These are phyloP conservation scores for Elegia similella DNA, from an alignment of 2,888 invertebrate genomes.

Conservation along the genomic window DNA sequence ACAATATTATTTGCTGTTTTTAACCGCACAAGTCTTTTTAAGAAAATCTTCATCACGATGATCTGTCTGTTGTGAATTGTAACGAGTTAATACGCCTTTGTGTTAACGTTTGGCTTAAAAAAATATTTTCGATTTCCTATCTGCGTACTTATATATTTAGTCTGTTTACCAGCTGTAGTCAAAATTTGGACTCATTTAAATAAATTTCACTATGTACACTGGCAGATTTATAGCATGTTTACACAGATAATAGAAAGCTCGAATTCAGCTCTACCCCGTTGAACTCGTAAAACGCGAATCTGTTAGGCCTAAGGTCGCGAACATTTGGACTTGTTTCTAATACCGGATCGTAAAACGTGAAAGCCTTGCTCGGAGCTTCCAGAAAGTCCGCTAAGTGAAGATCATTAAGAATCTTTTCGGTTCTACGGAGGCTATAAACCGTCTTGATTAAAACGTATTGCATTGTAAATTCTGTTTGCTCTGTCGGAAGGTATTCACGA, in stretches of 20 bases:
- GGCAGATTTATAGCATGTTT: constrained; percentile 48
- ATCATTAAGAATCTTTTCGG: constrained; percentile 27
- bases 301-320: constrained; percentile 37
- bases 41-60: too few species aligned
- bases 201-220: constrained; percentile 28
- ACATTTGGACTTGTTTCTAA: constrained; percentile 43
- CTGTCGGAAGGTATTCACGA: constrained; percentile 12
- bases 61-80: too few species aligned
- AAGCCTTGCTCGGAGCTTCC: constrained; percentile 27
- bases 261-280: constrained; percentile 46
- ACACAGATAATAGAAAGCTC: constrained; percentile 52
- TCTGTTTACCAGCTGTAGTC: too few species aligned
- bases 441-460: constrained; percentile 17
- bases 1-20: too few species aligned
- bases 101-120: too few species aligned
- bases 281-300: constrained; percentile 49
- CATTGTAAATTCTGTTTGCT: constrained; percentile 18
- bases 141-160: too few species aligned
- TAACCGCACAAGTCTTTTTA: too few species aligned
- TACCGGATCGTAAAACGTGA: constrained; percentile 34
- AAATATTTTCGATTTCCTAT: too few species aligned
- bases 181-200: not conserved
- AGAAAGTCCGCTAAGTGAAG: constrained; percentile 30
- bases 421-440: constrained; percentile 21
- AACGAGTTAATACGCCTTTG: too few species aligned